Evolutionary conservation across 2,113 vertebrate genomes (phyloP).

Genomic region (Callorhinus ursinus): DNA sequence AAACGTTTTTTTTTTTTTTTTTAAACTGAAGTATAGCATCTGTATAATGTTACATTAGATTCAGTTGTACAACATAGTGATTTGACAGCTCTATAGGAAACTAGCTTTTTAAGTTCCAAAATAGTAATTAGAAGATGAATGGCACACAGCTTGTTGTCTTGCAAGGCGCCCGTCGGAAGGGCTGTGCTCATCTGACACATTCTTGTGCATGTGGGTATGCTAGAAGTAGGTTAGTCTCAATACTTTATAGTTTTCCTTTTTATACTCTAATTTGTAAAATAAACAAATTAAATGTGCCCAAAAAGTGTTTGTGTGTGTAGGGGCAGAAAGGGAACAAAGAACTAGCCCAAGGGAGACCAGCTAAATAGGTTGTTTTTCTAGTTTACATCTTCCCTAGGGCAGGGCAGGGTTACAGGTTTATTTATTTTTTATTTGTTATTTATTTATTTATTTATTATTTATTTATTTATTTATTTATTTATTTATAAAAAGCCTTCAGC

Average conservation of each 20-base stretch:
- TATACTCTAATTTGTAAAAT: conserved; percentile 33
- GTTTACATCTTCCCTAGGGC: not conserved
- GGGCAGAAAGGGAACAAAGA: not conserved
- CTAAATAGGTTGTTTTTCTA: not conserved
- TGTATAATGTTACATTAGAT: not conserved
- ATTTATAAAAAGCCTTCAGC: not conserved
- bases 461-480: not conserved
- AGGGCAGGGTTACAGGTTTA: not conserved
- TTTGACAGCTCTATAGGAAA: not conserved
- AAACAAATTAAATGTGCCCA: not conserved
- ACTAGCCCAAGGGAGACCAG: not conserved
- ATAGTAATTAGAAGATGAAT: not conserved
- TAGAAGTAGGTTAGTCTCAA: not conserved
- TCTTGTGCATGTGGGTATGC: not conserved
- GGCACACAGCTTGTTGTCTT: not conserved
- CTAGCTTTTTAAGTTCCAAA: not conserved
- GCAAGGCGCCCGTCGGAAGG: not conserved
- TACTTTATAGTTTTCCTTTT: not conserved
- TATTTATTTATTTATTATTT: not conserved
- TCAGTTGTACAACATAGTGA: not conserved
- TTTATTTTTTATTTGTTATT: too few relatives aligned
- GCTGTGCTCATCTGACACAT: not conserved
- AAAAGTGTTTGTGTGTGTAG: not conserved
- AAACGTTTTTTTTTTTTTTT: not conserved
- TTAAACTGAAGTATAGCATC: not conserved